phyloP scores from a whole-genome alignment of 2,797 vertebrate species.

The Schizothorax lantsangensis region DNA sequence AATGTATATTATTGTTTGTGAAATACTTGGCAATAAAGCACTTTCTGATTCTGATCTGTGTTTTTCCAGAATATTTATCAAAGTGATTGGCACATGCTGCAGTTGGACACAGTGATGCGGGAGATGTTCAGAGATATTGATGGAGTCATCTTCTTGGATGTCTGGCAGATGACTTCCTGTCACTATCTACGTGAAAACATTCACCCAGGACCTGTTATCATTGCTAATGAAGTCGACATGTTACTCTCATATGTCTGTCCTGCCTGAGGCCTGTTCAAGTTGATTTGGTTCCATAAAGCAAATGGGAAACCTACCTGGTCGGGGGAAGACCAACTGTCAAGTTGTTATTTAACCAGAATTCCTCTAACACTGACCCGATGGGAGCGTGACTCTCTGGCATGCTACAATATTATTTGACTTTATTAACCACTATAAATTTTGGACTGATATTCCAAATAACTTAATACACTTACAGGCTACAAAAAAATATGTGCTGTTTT shows the following conservation, averaged over 20 bases:
- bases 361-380: too few relatives aligned
- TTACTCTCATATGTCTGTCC: neutral
- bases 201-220: neutral
- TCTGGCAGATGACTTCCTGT: conserved; percentile 30
- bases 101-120: neutral
- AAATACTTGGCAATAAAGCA: neutral
- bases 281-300: too few relatives aligned
- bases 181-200: neutral
- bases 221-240: neutral
- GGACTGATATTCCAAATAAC: too few relatives aligned
- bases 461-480: too few relatives aligned
- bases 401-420: neutral
- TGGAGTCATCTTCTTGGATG: neutral
- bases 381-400: neutral
- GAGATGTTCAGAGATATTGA: neutral
- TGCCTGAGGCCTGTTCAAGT: neutral
- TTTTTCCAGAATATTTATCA: neutral
- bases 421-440: neutral
- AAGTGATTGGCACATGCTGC: neutral
- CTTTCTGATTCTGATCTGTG: neutral
- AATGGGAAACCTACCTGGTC: too few relatives aligned
- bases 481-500: too few relatives aligned
- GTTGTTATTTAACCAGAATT: too few relatives aligned
- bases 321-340: too few relatives aligned
- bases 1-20: neutral